phyloP scores from a whole-genome alignment of 2,888 invertebrate species.

The Caprella mutica region DNA sequence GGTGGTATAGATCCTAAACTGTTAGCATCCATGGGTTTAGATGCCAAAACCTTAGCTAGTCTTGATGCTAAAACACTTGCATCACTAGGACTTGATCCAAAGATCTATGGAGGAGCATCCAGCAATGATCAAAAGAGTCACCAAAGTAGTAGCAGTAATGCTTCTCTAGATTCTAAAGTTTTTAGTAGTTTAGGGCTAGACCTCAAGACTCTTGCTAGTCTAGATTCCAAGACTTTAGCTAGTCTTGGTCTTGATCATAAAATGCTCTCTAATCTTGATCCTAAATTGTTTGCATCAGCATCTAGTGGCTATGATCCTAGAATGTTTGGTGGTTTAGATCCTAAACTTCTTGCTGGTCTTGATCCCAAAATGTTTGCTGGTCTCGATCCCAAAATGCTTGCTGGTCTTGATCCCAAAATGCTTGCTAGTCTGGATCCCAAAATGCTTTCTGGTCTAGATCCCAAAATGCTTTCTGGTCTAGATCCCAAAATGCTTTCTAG shows the following conservation, averaged over 20 bases:
- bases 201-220: slow-evolving; percentile 25
- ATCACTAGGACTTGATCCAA: slow-evolving; percentile 33
- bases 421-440: slow-evolving; percentile 65
- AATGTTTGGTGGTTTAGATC: slow-evolving; percentile 31
- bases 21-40: slow-evolving; percentile 29
- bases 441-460: slow-evolving; percentile 44
- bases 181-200: slow-evolving; percentile 31
- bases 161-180: slow-evolving; percentile 22
- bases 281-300: slow-evolving; percentile 42
- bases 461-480: slow-evolving; percentile 35
- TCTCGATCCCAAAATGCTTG: slow-evolving; percentile 5
- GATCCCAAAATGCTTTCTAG: slow-evolving; percentile 39
- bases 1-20: slow-evolving; percentile 28
- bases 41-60: slow-evolving; percentile 30
- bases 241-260: slow-evolving; percentile 28
- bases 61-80: slow-evolving; percentile 15
- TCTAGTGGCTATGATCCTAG: slow-evolving; percentile 33
- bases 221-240: slow-evolving; percentile 31
- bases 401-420: slow-evolving; percentile 29
- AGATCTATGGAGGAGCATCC: slow-evolving; percentile 34
- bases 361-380: slow-evolving; percentile 47
- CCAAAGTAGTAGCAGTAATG: too few species aligned
- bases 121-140: slow-evolving; percentile 50
- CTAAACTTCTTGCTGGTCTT: slow-evolving; percentile 33
- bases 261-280: slow-evolving; percentile 41